Conservation (phyloP, 2,888 invertebrate genomes). For the Andrena dorsata region DNA sequence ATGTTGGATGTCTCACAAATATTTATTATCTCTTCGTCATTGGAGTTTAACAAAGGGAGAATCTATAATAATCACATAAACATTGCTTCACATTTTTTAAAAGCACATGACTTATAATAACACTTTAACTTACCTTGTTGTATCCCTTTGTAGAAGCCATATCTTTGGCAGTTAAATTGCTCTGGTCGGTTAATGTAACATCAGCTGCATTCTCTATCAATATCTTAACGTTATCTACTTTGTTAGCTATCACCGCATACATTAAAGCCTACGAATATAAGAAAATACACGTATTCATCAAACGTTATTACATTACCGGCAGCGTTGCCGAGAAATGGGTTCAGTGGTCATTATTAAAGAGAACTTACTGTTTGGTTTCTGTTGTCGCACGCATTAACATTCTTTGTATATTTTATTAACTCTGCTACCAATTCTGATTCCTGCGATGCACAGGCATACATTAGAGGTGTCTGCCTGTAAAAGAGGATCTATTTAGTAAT, state of each 20-base stretch:
- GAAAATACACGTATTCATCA: neutral
- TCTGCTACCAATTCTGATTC: conserved; percentile 86
- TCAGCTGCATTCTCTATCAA: conserved; percentile 87
- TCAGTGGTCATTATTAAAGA: neutral
- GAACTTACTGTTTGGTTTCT: conserved; percentile 88
- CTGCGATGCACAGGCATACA: conserved; percentile 88
- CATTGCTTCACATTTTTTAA: conserved; percentile 19
- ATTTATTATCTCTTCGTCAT: conserved; percentile 50
- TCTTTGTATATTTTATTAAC: conserved; percentile 86
- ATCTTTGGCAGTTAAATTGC: conserved; percentile 86
- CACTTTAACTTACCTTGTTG: conserved; percentile 81
- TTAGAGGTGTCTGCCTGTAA: conserved; percentile 88
- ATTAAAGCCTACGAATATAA: conserved; percentile 86
- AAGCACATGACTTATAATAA: conserved; percentile 5
- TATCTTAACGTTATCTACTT: conserved; percentile 86
- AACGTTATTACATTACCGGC: neutral
- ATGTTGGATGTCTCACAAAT: conserved; percentile 75
- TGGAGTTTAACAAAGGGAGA: conserved; percentile 65
- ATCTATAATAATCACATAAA: conserved; percentile 65
- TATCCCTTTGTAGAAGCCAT: conserved; percentile 87
- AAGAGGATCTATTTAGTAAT: conserved; percentile 19
- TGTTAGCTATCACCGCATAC: conserved; percentile 88
- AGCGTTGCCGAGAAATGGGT: no score
- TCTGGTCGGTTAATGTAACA: conserved; percentile 85
- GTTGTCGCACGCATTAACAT: conserved; percentile 87